A percentile compares a stretch with the other conserved stretches of the same genome.
phyloP scores from a whole-genome alignment of 2,797 vertebrate species.

The Hozukius guyotensis region DNA sequence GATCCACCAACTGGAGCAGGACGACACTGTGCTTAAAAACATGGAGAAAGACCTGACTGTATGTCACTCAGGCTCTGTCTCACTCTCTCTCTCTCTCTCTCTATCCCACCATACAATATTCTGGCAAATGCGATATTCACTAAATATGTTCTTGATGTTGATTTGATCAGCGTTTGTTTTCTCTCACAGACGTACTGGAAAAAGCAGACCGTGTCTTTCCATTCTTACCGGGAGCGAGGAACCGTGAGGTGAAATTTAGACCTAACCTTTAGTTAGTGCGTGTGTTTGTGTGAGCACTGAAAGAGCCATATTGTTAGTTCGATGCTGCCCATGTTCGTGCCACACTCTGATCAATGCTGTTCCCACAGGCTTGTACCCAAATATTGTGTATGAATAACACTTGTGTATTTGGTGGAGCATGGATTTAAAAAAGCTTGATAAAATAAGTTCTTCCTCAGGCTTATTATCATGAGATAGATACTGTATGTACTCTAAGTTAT shows the following conservation, averaged over 20 bases:
- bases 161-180: conserved; percentile 37
- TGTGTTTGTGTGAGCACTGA: background rate
- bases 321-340: background rate
- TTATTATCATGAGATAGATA: conserved; percentile 21
- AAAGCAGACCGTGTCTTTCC: conserved; percentile 83
- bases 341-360: conserved; percentile 21
- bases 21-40: conserved; percentile 83
- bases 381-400: conserved; percentile 28
- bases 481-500: background rate
- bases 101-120: background rate
- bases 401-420: conserved; percentile 23
- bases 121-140: background rate
- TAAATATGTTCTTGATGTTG: background rate
- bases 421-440: conserved; percentile 33
- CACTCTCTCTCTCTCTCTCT: background rate
- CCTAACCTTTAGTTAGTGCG: background rate
- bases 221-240: conserved; percentile 83
- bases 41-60: conserved; percentile 92
- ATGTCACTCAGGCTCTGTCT: conserved; percentile 27
- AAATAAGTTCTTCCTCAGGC: conserved; percentile 25
- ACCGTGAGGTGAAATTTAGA: conserved; percentile 84
- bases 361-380: conserved; percentile 14
- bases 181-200: conserved; percentile 85
- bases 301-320: conserved; percentile 24
- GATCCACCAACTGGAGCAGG: conserved; percentile 88